Evolutionary conservation across 2,797 vertebrate genomes (phyloP).

Genomic region (Dendrocincla fuliginosa): DNA sequence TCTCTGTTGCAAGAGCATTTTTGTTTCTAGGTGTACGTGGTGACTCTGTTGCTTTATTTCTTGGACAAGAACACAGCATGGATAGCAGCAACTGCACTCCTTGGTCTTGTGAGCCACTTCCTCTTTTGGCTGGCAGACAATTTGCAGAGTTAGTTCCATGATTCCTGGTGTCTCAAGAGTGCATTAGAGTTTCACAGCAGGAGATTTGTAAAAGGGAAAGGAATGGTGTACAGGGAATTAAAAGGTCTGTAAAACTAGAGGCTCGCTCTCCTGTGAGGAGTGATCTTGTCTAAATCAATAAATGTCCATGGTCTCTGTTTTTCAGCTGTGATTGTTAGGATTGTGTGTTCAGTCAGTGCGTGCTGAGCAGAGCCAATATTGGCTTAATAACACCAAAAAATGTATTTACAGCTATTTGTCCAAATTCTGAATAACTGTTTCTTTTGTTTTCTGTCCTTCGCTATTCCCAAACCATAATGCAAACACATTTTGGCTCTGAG

Average conservation of each 20-base stretch:
- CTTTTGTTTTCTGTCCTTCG: conserved; percentile 23
- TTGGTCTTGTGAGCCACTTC: conserved; percentile 3
- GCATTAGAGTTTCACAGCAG: conserved; percentile 65
- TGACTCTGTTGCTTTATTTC: neutral
- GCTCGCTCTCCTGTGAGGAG: conserved; percentile 30
- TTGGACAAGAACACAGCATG: neutral
- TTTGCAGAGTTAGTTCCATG: conserved; percentile 29
- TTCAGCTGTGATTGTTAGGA: conserved; percentile 35
- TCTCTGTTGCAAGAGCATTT: neutral
- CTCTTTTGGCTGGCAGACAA: conserved; percentile 19
- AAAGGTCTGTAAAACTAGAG: conserved; percentile 70
- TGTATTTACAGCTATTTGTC: conserved; percentile 43
- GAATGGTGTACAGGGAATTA: conserved; percentile 55
- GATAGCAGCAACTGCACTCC: neutral
- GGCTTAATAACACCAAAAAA: conserved; percentile 25
- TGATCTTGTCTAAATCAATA: conserved; percentile 71
- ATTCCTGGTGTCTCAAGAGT: conserved; percentile 43
- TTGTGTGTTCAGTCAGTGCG: neutral
- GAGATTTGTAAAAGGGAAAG: conserved; percentile 71
- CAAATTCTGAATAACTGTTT: conserved; percentile 9
- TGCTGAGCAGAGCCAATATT: neutral
- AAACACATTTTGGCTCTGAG: conserved; percentile 31
- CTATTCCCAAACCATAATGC: neutral
- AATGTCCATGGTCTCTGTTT: conserved; percentile 8
- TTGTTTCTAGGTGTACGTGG: neutral